phyloP scores from a whole-genome alignment of 2,888 invertebrate species.

The Unio pictorum region DNA sequence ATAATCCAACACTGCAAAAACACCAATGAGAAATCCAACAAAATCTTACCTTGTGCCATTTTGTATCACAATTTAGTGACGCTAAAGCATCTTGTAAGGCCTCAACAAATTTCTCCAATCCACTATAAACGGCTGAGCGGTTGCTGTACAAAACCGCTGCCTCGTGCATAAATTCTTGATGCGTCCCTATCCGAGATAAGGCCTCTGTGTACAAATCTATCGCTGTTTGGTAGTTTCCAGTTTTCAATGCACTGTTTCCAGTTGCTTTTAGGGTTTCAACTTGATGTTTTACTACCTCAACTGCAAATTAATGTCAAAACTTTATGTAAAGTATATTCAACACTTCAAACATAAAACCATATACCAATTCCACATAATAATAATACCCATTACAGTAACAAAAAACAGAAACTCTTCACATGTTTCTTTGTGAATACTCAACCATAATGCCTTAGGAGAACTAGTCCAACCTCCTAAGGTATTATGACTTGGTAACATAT shows the following conservation, averaged over 20 bases:
- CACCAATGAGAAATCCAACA: too few species aligned
- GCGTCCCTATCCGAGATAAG: slow-evolving; percentile 22
- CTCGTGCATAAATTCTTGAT: slow-evolving; percentile 29
- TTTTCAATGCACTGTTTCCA: slow-evolving; percentile 34
- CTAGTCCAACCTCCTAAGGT: too few species aligned
- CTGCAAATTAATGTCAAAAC: slow-evolving; percentile 14
- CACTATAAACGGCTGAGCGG: slow-evolving; percentile 34
- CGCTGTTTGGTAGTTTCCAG: slow-evolving; percentile 24
- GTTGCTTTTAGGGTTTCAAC: slow-evolving; percentile 29
- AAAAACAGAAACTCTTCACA: too few species aligned
- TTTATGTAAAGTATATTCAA: background rate
- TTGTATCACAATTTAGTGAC: slow-evolving; percentile 26
- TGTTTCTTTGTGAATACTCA: too few species aligned
- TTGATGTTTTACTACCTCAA: slow-evolving; percentile 24
- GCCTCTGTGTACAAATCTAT: slow-evolving; percentile 36
- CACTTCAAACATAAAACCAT: too few species aligned
- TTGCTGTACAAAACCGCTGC: slow-evolving; percentile 42
- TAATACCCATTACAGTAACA: too few species aligned
- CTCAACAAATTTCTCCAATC: slow-evolving; percentile 18
- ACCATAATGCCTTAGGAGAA: too few species aligned
- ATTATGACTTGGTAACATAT: too few species aligned
- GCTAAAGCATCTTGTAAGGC: slow-evolving; percentile 34
- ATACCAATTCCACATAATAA: too few species aligned
- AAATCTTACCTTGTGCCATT: slow-evolving; percentile 36
- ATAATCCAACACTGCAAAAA: too few species aligned